phyloP scores from a whole-genome alignment of 2,797 vertebrate species.

The Pteropus rufus region DNA sequence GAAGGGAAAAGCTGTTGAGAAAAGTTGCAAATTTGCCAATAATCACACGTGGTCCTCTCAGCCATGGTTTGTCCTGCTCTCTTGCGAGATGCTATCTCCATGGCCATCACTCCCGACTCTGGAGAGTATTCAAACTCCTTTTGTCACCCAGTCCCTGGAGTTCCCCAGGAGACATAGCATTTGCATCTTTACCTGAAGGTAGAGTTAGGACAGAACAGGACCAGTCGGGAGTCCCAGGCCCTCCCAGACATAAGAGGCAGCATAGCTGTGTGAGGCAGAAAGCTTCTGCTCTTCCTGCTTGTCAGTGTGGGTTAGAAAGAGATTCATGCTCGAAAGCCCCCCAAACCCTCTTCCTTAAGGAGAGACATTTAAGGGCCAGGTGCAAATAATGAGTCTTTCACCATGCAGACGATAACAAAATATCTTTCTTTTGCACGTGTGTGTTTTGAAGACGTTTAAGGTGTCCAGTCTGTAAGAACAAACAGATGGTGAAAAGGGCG shows the following conservation, averaged over 20 bases:
- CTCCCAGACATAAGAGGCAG: rapidly evolving
- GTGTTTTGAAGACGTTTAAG: not conserved
- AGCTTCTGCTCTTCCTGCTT: not conserved
- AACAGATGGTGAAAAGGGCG: not conserved
- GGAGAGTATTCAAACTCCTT: not conserved
- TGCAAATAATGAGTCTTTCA: not conserved
- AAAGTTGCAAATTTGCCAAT: not conserved
- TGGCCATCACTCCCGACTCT: not conserved
- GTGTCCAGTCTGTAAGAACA: not conserved
- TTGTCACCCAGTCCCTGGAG: not conserved
- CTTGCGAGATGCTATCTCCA: not conserved
- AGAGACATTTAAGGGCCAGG: not conserved
- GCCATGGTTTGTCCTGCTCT: not conserved
- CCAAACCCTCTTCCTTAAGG: not conserved
- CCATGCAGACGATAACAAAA: not conserved
- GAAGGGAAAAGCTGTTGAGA: not conserved
- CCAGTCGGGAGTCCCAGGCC: too few species aligned
- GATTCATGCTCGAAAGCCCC: not conserved
- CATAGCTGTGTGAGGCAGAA: not conserved
- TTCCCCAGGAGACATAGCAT: not conserved
- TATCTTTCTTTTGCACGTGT: not conserved
- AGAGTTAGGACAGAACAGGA: not conserved
- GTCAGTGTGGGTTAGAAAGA: not conserved
- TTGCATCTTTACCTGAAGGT: not conserved
- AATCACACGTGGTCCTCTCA: not conserved